Evolutionary conservation across 2,888 invertebrate genomes (phyloP).

Genomic region (Dryocosmus kuriphilus): DNA sequence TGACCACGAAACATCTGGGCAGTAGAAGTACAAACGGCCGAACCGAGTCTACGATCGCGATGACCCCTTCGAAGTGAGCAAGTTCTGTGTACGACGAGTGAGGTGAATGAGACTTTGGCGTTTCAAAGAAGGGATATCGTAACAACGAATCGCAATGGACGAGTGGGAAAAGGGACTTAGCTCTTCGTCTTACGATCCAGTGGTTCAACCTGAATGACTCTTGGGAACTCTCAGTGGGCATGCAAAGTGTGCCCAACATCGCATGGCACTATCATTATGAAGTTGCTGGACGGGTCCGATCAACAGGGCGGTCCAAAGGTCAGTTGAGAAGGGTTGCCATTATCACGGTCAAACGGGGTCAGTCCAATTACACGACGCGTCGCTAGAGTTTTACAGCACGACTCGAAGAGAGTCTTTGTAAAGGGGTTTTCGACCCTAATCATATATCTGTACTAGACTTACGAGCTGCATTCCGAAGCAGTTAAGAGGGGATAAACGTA

Average conservation of each 20-base stretch:
- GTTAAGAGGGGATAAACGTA: not conserved
- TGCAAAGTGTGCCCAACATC: conserved; percentile 28
- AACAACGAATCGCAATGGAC: not conserved
- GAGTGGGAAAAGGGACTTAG: conserved; percentile 4
- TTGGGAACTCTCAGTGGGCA: conserved; percentile 8
- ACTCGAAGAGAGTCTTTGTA: conserved; percentile 8
- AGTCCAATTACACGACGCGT: conserved; percentile 69
- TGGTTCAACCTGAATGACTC: conserved; percentile 11
- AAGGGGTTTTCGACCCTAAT: conserved; percentile 35
- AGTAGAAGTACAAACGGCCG: not conserved
- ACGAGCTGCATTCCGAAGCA: not conserved
- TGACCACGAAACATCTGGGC: conserved; percentile 28
- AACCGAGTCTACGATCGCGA: conserved; percentile 11
- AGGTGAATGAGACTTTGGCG: conserved; percentile 11
- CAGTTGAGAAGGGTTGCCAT: conserved; percentile 59
- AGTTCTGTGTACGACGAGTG: not conserved
- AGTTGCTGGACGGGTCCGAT: conserved; percentile 40
- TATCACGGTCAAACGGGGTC: conserved; percentile 74
- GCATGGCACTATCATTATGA: conserved; percentile 42
- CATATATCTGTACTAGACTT: conserved; percentile 24
- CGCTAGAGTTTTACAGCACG: conserved; percentile 62
- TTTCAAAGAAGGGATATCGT: conserved; percentile 4
- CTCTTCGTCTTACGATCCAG: conserved; percentile 5
- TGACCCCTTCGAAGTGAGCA: conserved; percentile 16
- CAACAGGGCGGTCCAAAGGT: conserved; percentile 29